phyloP scores from a whole-genome alignment of 2,113 vertebrate species.

The Falco punctatus region DNA sequence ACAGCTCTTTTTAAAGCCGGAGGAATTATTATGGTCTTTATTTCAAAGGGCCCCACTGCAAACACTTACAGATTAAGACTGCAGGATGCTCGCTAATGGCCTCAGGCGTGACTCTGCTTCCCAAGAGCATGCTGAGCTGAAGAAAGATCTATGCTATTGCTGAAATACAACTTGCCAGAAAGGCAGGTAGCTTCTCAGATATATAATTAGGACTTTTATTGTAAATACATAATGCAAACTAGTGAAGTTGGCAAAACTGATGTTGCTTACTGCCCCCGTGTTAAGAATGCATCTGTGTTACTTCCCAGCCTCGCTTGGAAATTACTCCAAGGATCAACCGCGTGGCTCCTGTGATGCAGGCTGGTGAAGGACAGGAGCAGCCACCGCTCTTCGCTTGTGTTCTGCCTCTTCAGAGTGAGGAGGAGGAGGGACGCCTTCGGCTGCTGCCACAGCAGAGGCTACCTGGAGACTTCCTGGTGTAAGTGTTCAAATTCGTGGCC shows the following conservation, averaged over 20 bases:
- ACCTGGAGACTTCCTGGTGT: neutral
- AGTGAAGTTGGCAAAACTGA: neutral
- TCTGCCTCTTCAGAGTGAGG: neutral
- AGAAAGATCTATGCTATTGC: neutral
- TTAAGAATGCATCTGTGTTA: neutral
- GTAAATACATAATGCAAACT: neutral
- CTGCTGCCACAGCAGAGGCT: neutral
- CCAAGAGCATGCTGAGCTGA: neutral
- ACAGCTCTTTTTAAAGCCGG: neutral
- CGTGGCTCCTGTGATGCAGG: neutral
- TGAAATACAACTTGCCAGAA: neutral
- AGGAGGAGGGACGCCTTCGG: neutral
- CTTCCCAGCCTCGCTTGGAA: neutral
- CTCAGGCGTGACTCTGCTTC: neutral
- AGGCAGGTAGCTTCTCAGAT: neutral
- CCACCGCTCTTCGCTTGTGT: neutral
- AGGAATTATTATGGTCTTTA: neutral
- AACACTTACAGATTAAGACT: neutral
- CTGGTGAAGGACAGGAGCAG: neutral
- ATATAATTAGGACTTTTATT: neutral
- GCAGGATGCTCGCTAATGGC: neutral
- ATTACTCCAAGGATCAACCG: accelerated
- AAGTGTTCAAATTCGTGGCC: neutral
- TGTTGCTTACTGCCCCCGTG: neutral
- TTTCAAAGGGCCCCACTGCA: neutral